These are phyloP conservation scores for Arothron firmamentum DNA, from an alignment of 2,113 vertebrate species.

Conservation along the genomic window DNA sequence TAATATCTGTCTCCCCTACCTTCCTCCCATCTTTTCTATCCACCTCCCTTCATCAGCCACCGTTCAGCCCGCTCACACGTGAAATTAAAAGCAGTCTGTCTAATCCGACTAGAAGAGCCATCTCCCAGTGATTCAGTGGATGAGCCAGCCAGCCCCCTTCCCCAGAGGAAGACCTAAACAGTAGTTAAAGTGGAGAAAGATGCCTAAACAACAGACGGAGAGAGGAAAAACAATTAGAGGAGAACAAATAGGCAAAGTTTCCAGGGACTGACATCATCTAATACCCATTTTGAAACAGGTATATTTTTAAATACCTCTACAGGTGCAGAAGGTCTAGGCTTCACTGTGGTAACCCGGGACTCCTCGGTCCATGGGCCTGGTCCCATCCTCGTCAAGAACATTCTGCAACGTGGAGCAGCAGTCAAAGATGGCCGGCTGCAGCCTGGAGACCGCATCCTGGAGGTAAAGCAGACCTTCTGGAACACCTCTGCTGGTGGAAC, in stretches of 20 bases:
- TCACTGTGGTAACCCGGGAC: constrained; percentile 94
- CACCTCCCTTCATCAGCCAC: constrained; percentile 50
- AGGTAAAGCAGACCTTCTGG: constrained; percentile 73
- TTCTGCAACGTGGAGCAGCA: constrained; percentile 87
- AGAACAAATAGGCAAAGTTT: background rate
- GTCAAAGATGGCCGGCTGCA: constrained; percentile 90
- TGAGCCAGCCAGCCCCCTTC: constrained; percentile 37
- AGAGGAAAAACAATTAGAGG: constrained; percentile 1
- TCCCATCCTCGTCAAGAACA: constrained; percentile 94
- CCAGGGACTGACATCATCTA: too few species aligned
- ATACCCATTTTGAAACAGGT: too few species aligned
- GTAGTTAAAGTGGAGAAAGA: constrained; percentile 48
- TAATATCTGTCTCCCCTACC: constrained; percentile 42
- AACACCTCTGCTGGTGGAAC: constrained; percentile 7
- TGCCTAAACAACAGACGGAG: constrained; percentile 9
- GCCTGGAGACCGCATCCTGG: constrained; percentile 90
- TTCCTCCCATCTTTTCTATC: constrained; percentile 36
- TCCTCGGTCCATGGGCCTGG: constrained; percentile 84
- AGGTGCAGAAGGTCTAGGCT: constrained; percentile 92
- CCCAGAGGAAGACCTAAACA: constrained; percentile 47
- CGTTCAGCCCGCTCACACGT: constrained; percentile 68
- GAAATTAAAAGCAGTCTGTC: constrained; percentile 76
- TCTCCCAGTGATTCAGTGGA: constrained; percentile 32
- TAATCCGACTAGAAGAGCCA: constrained; percentile 63
- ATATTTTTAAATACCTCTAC: constrained; percentile 1